Conservation (phyloP, 1,140 invertebrate genomes). For the Drosophila asahinai region DNA sequence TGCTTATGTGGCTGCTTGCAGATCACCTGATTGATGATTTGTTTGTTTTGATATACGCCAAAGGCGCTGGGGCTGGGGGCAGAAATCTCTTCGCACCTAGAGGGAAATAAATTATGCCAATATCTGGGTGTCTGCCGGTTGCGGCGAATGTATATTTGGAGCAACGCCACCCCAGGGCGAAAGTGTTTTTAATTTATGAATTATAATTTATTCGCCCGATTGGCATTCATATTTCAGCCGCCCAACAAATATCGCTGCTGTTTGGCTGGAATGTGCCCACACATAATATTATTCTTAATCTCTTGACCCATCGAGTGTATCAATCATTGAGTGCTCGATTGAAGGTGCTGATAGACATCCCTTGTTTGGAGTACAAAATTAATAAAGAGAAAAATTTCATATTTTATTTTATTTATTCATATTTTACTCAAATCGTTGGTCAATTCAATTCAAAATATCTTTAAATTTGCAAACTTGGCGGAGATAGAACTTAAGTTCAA, state of each 20-base stretch:
- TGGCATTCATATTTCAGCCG: conserved; percentile 49
- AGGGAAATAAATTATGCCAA: conserved; percentile 60
- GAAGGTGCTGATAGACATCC: conserved; percentile 45
- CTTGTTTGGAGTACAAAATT: not conserved
- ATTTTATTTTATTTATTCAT: too few relatives aligned
- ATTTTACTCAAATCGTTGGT: not conserved
- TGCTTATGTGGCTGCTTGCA: conserved; percentile 36
- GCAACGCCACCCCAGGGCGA: conserved; percentile 55
- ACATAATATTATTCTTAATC: conserved; percentile 49
- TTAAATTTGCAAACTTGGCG: too few relatives aligned
- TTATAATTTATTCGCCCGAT: conserved; percentile 69
- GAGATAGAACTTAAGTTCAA: not conserved
- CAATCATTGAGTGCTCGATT: conserved; percentile 48
- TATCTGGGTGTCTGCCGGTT: conserved; percentile 36
- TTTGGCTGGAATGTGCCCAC: conserved; percentile 63
- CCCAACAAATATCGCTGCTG: conserved; percentile 40
- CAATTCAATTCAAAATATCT: too few relatives aligned
- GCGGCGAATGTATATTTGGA: conserved; percentile 44
- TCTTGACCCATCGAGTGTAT: conserved; percentile 52
- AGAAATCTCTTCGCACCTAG: conserved; percentile 72
- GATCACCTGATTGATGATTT: conserved; percentile 84
- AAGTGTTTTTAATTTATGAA: conserved; percentile 74
- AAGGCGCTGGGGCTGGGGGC: conserved; percentile 11
- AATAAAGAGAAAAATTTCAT: not conserved
- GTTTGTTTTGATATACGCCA: conserved; percentile 79